phyloP scores from a whole-genome alignment of 1,140 invertebrate genomes.

The Nylanderia fulva region DNA sequence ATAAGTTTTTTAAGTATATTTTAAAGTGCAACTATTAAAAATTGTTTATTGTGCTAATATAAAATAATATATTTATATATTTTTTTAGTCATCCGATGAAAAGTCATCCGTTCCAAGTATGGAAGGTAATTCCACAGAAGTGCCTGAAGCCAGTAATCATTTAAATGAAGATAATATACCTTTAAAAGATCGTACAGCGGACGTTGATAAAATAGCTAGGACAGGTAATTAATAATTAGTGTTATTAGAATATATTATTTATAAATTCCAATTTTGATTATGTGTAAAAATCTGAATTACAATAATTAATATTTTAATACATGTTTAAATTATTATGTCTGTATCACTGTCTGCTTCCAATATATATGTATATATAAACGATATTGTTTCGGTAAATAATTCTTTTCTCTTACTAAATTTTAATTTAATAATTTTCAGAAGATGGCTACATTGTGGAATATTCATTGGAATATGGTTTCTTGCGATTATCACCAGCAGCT shows the following conservation, averaged over 20 bases:
- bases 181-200: slow-evolving; percentile 82
- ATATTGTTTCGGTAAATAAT: not conserved
- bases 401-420: slow-evolving; percentile 56
- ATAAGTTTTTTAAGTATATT: slow-evolving; percentile 4
- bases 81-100: slow-evolving; percentile 53
- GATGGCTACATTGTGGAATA: slow-evolving; percentile 99
- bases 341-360: not conserved
- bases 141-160: slow-evolving; percentile 67
- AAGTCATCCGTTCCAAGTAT: slow-evolving; percentile 44
- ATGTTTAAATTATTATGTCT: not conserved
- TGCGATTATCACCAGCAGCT: slow-evolving; percentile 94
- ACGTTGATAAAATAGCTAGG: slow-evolving; percentile 84
- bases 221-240: slow-evolving; percentile 83
- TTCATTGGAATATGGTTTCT: slow-evolving; percentile 98
- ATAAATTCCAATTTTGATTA: not conserved
- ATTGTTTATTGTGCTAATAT: slow-evolving; percentile 18
- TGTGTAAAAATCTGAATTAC: not conserved
- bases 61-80: not conserved
- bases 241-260: not conserved
- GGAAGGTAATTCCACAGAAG: slow-evolving; percentile 72
- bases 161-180: slow-evolving; percentile 76
- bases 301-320: no score
- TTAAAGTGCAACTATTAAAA: not conserved
- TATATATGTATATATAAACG: not conserved
- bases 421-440: slow-evolving; percentile 91